Conservation (phyloP, 2,113 vertebrate genomes). For the Mormyrus lacerda region DNA sequence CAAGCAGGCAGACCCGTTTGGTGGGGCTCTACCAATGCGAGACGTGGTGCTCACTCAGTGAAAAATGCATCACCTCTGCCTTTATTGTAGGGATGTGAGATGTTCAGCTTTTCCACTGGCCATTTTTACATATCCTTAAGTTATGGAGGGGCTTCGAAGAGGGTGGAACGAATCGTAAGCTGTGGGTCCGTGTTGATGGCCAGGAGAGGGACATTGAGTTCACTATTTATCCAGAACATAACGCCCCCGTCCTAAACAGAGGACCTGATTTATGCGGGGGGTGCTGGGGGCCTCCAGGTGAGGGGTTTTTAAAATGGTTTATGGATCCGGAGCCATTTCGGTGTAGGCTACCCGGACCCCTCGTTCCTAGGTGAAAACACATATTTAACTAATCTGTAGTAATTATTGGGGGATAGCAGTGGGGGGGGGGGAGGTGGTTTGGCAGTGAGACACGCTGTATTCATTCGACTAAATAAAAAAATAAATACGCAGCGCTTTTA, state of each 20-base stretch:
- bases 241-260: slow-evolving; percentile 25
- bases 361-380: background rate
- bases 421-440: background rate
- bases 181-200: background rate
- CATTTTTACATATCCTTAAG: background rate
- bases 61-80: background rate
- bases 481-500: background rate
- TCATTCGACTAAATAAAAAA: background rate
- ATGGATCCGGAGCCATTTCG: background rate
- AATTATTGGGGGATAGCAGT: background rate
- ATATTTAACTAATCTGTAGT: slow-evolving; percentile 9
- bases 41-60: background rate
- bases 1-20: background rate
- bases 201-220: slow-evolving; percentile 13
- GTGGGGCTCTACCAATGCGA: background rate
- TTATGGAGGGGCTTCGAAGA: background rate
- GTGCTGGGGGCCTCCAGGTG: slow-evolving; percentile 17
- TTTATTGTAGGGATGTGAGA: background rate
- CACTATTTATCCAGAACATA: slow-evolving; percentile 34
- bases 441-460: background rate
- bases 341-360: background rate
- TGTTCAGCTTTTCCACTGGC: background rate
- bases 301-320: background rate
- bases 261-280: slow-evolving; percentile 28
- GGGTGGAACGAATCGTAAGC: background rate